Conservation (phyloP, 2,113 vertebrate genomes). For the Daboia siamensis region DNA sequence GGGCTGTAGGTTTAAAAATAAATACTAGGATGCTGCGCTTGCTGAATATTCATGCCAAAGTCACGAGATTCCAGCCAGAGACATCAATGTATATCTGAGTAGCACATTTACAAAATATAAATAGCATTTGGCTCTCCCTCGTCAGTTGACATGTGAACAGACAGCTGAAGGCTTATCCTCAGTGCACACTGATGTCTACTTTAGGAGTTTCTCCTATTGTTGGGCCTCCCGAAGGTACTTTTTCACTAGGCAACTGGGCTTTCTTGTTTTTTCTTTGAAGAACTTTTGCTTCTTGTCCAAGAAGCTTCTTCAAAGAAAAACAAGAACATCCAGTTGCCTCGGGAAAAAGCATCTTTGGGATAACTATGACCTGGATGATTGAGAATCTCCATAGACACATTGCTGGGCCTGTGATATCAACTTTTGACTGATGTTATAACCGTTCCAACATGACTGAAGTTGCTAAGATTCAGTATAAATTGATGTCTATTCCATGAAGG, state of each 20-base stretch:
- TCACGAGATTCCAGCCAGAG: not conserved
- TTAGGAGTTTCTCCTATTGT: not conserved
- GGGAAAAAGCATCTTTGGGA: too few relatives aligned
- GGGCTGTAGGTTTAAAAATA: not conserved
- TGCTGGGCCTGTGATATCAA: constrained; percentile 5
- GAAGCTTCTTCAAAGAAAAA: too few relatives aligned
- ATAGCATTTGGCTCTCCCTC: constrained; percentile 5
- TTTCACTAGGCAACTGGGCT: too few relatives aligned
- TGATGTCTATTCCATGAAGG: not conserved
- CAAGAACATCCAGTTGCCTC: too few relatives aligned
- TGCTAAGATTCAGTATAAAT: not conserved
- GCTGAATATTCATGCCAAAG: constrained; percentile 32
- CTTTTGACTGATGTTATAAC: not conserved
- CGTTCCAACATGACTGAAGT: not conserved
- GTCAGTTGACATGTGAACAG: constrained; percentile 14
- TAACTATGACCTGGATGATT: too few relatives aligned
- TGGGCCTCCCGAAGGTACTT: not conserved
- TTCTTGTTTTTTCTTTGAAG: too few relatives aligned
- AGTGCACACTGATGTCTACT: not conserved
- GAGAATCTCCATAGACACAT: too few relatives aligned
- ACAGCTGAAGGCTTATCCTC: constrained; percentile 1
- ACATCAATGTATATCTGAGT: not conserved
- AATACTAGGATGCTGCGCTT: not conserved
- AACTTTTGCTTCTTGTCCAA: too few relatives aligned
- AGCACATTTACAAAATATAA: constrained; percentile 34